Evolutionary conservation across 2,888 invertebrate genomes (phyloP).

Genomic region (Palloptera scutellata): DNA sequence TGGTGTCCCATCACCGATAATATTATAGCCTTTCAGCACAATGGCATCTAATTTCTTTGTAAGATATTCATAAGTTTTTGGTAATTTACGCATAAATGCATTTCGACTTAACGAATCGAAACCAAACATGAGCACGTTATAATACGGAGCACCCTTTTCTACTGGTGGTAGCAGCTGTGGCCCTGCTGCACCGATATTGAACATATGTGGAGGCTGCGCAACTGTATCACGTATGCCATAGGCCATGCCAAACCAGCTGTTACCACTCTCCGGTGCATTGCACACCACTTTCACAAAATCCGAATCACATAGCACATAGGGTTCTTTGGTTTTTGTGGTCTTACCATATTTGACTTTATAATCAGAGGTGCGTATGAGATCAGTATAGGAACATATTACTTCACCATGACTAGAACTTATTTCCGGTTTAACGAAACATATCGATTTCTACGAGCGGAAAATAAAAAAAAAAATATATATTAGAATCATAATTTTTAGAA

Average conservation of each 20-base stretch:
- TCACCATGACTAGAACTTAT: constrained; percentile 56
- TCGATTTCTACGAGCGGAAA: constrained; percentile 54
- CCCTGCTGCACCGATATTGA: too few species aligned
- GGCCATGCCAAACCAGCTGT: constrained; percentile 73
- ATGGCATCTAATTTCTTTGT: constrained; percentile 70
- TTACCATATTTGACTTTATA: constrained; percentile 68
- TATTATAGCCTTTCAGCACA: constrained; percentile 81
- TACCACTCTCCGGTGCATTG: constrained; percentile 55
- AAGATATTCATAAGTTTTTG: constrained; percentile 76
- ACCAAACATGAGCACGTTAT: constrained; percentile 83
- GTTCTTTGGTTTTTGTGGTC: constrained; percentile 66
- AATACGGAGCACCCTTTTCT: constrained; percentile 42
- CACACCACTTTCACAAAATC: constrained; percentile 80
- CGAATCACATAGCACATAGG: constrained; percentile 71
- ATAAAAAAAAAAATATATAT: not conserved
- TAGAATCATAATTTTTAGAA: not conserved
- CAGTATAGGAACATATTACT: constrained; percentile 70
- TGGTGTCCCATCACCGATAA: constrained; percentile 87
- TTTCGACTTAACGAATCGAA: constrained; percentile 89
- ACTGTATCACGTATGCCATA: constrained; percentile 67
- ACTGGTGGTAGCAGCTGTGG: constrained; percentile 12
- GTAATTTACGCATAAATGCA: constrained; percentile 80
- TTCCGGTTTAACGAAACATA: constrained; percentile 60
- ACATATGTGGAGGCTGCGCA: constrained; percentile 25
- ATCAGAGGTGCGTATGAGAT: constrained; percentile 76